A percentile compares a stretch with the other conserved stretches of the same genome.
phyloP scores from a whole-genome alignment of 2,888 invertebrate species.

The Trissoscelio sp. region DNA sequence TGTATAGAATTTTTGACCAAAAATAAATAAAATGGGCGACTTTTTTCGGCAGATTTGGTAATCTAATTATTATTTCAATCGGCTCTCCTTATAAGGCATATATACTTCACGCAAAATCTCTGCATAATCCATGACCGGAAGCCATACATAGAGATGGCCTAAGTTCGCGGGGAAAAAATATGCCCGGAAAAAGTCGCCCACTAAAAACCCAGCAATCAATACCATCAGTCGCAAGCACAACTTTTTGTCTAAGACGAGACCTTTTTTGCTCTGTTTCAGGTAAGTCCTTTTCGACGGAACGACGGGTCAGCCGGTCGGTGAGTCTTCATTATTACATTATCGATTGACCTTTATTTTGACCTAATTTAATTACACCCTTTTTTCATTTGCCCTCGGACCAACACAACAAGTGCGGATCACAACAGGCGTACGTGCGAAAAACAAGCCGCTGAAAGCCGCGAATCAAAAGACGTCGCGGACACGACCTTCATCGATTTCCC shows the following conservation, averaged over 20 bases:
- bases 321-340: slow-evolving; percentile 57
- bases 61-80: slow-evolving; percentile 7
- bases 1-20: too few species aligned
- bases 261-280: slow-evolving; percentile 56
- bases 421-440: too few species aligned
- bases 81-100: slow-evolving; percentile 1
- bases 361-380: slow-evolving; percentile 44
- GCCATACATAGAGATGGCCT: slow-evolving; percentile 8
- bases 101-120: slow-evolving; percentile 17
- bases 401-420: too few species aligned
- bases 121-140: slow-evolving; percentile 15
- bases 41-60: not conserved
- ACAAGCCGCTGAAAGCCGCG: too few species aligned
- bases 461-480: not conserved
- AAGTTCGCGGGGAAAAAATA: slow-evolving; percentile 6
- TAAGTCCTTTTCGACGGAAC: slow-evolving; percentile 41
- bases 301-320: slow-evolving; percentile 40
- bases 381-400: slow-evolving; percentile 10
- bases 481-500: slow-evolving; percentile 12
- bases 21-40: not conserved
- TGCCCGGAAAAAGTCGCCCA: slow-evolving; percentile 1
- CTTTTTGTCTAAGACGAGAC: slow-evolving; percentile 5
- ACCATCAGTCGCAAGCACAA: not conserved
- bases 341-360: slow-evolving; percentile 53
- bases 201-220: slow-evolving; percentile 17